Evolutionary conservation across 1,140 invertebrate genomes (phyloP), one percentile per base, ranked within the genome.

Genomic region (Diabrotica undecimpunctata): DNA sequence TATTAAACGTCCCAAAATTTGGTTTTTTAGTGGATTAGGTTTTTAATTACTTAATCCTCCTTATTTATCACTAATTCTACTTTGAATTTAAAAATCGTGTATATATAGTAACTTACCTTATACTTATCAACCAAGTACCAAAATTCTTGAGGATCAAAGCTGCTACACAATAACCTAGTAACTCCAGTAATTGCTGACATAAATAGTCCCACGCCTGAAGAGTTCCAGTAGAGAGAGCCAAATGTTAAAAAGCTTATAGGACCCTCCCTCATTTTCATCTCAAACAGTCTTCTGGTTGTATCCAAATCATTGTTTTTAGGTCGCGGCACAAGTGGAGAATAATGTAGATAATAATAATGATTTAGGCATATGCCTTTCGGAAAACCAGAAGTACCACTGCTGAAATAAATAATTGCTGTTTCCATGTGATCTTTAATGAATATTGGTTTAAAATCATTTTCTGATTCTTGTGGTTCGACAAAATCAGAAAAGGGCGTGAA

Each of bases 361-460:
- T 87, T 89, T 9, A 92, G 73, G 77, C 86, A 85, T 0, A 91
- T 91, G 35, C 90, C 91, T 80, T 94, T 94, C 0, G 92, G 88
- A 13, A 86, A 77, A 41, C 92, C 90, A 38, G 90, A 92, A 3
- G 91, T 93, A n/a, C 91, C 91, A 68, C 89, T 91, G 1, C 90
- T 86, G 67, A 78, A 83, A 0, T 83, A 73, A 66, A 86, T 79
- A 11, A 81, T 66, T 14, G 76, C 74, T 2, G 77, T 79, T 52
- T 75, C 71, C 7, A 64, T 66, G 35, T 55, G 60, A 35, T 79
- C 74, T 10, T 65, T 58, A 7, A 70, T 54, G 14, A 60, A 14
- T 9, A 62, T 61, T 4, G 72, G 72, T 41, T 51, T 35, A 50
- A 72, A 73, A 11, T 58, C 55, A 38, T 64, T 51, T 63, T 73